Percentiles rank a stretch among this genome's conserved stretches.
Conservation (phyloP, 2,797 vertebrate species). For the Pantherophis vulpinus region DNA sequence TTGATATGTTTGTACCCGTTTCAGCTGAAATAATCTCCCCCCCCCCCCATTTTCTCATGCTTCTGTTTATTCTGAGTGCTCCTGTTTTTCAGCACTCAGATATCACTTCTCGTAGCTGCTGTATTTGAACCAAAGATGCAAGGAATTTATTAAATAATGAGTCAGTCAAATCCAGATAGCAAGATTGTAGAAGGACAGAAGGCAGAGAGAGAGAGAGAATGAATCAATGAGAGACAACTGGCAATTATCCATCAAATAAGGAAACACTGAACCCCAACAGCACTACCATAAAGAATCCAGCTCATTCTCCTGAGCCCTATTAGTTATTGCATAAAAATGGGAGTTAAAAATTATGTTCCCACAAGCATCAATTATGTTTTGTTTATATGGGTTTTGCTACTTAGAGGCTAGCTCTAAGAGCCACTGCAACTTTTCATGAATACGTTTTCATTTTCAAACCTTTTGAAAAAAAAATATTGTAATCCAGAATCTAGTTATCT, state of each 20-base stretch:
- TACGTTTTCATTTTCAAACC: not conserved
- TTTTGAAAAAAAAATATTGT: not conserved
- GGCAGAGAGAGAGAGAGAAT: not conserved
- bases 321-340: not conserved
- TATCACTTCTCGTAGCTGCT: not conserved
- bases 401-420: not conserved
- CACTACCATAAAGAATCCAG: not conserved
- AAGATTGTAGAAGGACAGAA: not conserved
- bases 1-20: not conserved
- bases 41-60: not conserved
- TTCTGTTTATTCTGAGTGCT: not conserved
- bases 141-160: conserved; percentile 8
- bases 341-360: not conserved
- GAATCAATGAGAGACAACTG: not conserved
- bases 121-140: conserved; percentile 26
- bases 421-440: not conserved
- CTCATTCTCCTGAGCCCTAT: not conserved
- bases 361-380: not conserved
- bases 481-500: not conserved
- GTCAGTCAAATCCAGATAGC: not conserved
- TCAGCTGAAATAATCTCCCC: not conserved
- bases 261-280: not conserved
- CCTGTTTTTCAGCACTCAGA: not conserved
- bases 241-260: accelerated
- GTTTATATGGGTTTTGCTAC: not conserved